Evolutionary conservation across 2,888 invertebrate species (phyloP).

Genomic region (Neoaliturus tenellus): DNA sequence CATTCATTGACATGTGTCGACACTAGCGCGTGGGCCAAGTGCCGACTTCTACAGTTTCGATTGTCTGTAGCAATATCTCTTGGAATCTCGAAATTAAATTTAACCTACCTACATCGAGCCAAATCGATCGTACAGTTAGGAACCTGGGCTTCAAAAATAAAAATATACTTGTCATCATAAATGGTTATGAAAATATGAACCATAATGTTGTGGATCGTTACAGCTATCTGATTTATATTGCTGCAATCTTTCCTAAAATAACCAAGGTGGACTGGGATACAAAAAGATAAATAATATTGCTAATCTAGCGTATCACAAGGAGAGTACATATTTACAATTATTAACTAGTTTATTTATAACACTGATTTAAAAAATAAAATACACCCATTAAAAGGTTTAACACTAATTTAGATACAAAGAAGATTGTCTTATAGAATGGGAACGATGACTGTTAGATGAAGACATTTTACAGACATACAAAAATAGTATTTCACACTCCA

Average conservation of each 20-base stretch:
- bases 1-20: conserved; percentile 15
- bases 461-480: conserved; percentile 11
- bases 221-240: conserved; percentile 18
- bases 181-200: not conserved
- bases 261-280: not conserved
- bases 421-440: conserved; percentile 51
- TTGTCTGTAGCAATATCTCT: conserved; percentile 66
- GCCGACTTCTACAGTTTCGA: conserved; percentile 62
- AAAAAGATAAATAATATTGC: conserved; percentile 7
- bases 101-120: conserved; percentile 47
- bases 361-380: conserved; percentile 43
- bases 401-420: conserved; percentile 51
- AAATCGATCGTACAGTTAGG: not conserved
- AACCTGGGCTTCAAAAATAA: conserved; percentile 28
- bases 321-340: conserved; percentile 41
- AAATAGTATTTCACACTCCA: conserved; percentile 37
- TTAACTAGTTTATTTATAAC: conserved; percentile 20
- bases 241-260: conserved; percentile 20
- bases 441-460: not conserved
- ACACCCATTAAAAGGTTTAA: conserved; percentile 16
- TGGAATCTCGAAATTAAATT: not conserved
- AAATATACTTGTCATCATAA: not conserved
- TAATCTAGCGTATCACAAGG: conserved; percentile 50
- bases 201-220: not conserved
- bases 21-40: not conserved